These are phyloP conservation scores for Sebastes iracundus DNA, from an alignment of 2,797 vertebrate genomes.

Conservation along the genomic window DNA sequence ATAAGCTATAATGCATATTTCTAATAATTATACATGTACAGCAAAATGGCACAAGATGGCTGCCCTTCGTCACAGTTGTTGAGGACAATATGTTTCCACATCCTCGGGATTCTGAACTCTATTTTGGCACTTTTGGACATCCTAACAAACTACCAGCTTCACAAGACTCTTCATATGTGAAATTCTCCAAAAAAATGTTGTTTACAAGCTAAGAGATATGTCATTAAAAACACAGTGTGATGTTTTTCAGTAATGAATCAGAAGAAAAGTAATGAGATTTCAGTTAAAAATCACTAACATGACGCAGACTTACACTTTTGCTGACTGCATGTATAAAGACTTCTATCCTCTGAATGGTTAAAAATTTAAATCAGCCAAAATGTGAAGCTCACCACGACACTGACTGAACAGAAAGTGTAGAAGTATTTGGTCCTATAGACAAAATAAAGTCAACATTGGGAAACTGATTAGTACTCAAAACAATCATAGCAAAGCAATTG, in stretches of 20 bases:
- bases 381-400: slow-evolving; percentile 67
- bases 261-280: slow-evolving; percentile 25
- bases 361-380: slow-evolving; percentile 48
- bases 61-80: slow-evolving; percentile 57
- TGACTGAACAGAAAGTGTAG: slow-evolving; percentile 59
- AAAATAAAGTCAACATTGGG: slow-evolving; percentile 60
- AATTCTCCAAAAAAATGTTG: slow-evolving; percentile 10
- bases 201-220: slow-evolving; percentile 40
- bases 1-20: slow-evolving; percentile 59
- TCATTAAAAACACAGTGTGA: slow-evolving; percentile 61
- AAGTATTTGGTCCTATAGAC: slow-evolving; percentile 67
- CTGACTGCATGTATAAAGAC: slow-evolving; percentile 34
- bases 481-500: slow-evolving; percentile 67
- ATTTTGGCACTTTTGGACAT: slow-evolving; percentile 75
- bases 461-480: slow-evolving; percentile 62
- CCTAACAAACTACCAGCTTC: slow-evolving; percentile 33
- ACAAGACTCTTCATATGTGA: slow-evolving; percentile 23
- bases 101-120: slow-evolving; percentile 36
- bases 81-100: slow-evolving; percentile 30
- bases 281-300: slow-evolving; percentile 25
- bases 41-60: slow-evolving; percentile 76
- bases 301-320: slow-evolving; percentile 15
- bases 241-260: slow-evolving; percentile 17
- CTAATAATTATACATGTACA: slow-evolving; percentile 56
- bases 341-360: slow-evolving; percentile 11